Base-by-base conservation (phyloP, 1,140 invertebrate genomes). In the Drosophila saltans region DNA sequence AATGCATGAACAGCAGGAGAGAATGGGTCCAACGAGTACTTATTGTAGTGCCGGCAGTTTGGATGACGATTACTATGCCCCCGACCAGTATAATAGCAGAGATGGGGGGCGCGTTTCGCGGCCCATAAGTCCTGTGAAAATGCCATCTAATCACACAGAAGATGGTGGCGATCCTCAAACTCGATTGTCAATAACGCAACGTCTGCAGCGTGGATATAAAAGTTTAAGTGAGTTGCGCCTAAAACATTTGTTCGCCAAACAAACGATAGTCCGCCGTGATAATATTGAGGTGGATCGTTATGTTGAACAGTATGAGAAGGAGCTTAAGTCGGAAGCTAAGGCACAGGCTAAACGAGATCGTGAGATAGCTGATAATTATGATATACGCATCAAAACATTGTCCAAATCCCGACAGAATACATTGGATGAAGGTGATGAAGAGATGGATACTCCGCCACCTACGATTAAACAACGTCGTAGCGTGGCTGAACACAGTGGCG, bases 231-330 rank as follows among this genome's bases (percentile, higher is more conserved):
- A 92, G n/a, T 76, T 92, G 40, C 72, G 84, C 7, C 33, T 92
- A 16, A 92, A 83, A 56, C 81, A 92, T 70, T 58, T 92, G 28
- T 92, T 92, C 10, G 86, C 86, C 56, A 92, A 80, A 40, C 80
- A 91, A 41, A 91, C 80, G 4, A 78, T 73, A 0, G 64, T 92
- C 3, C 65, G 83, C 0, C 68, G 69, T 26, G 90, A 91, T 39
- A 62, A 58, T 33, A 92, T 92, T 55, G 77, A 91, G 58, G 81
- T 92, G 28, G 72, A 83, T 36, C 81, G 72, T 40, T 92, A 92
- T 64, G 81, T 89, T 58, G 66, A 77, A 30, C 83, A 88, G 16
- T 92, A 83, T 5, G 83, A 92, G 67, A 70, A 76, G n/a, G 91
- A 92, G 3, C 75, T 80, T 5, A 65, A 63, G 0, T 57, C 69